Evolutionary conservation across 2,888 invertebrate species (phyloP), one percentile per base, ranked within the genome.

Genomic region (Pharmacophagus antenor): DNA sequence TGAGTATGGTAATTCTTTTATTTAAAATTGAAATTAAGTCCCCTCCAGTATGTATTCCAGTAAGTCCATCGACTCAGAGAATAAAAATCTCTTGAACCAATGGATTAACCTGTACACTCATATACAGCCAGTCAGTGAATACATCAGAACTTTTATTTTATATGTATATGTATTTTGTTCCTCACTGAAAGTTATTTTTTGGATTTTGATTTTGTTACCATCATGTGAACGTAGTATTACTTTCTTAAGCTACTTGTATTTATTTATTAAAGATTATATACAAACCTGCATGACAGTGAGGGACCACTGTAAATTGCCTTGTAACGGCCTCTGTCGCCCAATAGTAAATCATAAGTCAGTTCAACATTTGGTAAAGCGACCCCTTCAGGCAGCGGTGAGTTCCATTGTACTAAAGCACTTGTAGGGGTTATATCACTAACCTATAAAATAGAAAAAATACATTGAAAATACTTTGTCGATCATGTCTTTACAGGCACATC

Each of bases 331-430:
- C 96, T 95, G 74, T 95, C 97, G 71, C 95, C 95, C 65, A 97
- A 92, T 65, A 96, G 91, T 63, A 97, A 94, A 78, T 97, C 96
- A 83, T 96, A 97, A 41, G 94, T 93, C 67, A 96, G 88, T 67
- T 95, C 95, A 63, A 80, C 76, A 64, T 80, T 82, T 51, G 89
- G 89, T 53, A 85, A 75, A 15, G 82, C 77, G 55, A 88, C 82
- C 51, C 86, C 93, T 85, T 82, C 94, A 2, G 89, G 87, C 63
- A 87, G 71, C 5, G 88, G 80, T 42, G 95, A 93, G 73, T 94
- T 94, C 95, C 97, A 96, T 75, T 95, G 94, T 70, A 97, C 93
- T 80, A 96, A 93, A 76, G 97, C 97, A 87, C 95, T 95, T 68
- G 96, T 93, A 62, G 96, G 94, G 72, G 94, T 95, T 73, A 97